phyloP scores from a whole-genome alignment of 2,113 vertebrate species.

The Rhinichthys klamathensis region DNA sequence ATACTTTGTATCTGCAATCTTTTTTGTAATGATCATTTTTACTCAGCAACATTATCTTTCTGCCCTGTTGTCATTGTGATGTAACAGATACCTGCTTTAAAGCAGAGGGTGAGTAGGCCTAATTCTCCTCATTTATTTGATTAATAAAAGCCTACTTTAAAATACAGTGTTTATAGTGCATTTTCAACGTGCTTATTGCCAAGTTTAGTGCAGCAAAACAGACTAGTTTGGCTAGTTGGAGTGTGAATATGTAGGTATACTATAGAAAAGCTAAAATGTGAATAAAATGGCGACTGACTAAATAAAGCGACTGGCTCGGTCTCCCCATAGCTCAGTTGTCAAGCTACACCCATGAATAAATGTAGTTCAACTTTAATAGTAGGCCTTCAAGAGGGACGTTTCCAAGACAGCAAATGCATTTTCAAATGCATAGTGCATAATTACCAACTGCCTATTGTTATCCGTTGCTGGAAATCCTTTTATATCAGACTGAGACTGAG shows the following conservation, averaged over 20 bases:
- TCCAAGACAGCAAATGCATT: constrained; percentile 5
- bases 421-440: background rate
- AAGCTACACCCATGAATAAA: background rate
- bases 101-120: no score
- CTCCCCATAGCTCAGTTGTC: no score
- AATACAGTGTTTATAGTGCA: background rate
- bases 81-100: background rate
- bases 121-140: background rate
- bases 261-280: background rate
- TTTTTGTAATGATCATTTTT: background rate
- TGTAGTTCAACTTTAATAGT: background rate
- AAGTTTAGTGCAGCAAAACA: background rate
- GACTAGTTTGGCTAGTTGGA: no score
- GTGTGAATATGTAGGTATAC: background rate
- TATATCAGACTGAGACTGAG: background rate
- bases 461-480: background rate
- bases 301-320: background rate
- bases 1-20: background rate
- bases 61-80: background rate
- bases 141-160: background rate
- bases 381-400: background rate
- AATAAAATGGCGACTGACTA: background rate
- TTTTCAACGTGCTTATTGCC: background rate
- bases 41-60: background rate
- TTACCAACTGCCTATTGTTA: background rate